phyloP scores from a whole-genome alignment of 1,140 invertebrate genomes.

The Drosophila takahashii region DNA sequence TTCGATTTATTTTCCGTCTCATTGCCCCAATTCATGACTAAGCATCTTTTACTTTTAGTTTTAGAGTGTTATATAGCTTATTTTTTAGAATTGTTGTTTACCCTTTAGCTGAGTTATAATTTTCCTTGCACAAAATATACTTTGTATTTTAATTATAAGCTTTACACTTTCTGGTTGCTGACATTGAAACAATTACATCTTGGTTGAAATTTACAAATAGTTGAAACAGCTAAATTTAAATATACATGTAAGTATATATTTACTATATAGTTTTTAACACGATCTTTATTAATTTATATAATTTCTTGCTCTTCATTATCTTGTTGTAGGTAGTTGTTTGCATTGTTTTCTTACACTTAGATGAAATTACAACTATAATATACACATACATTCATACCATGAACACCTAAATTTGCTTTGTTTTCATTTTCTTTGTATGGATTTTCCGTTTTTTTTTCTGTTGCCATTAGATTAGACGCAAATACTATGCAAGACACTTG shows the following conservation, averaged over 20 bases:
- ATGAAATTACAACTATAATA: constrained; percentile 60
- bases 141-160: constrained; percentile 44
- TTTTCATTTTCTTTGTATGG: constrained; percentile 36
- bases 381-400: constrained; percentile 61
- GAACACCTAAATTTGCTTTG: constrained; percentile 69
- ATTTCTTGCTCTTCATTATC: constrained; percentile 53
- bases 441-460: constrained; percentile 44
- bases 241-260: constrained; percentile 53
- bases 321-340: constrained; percentile 78
- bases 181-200: constrained; percentile 64
- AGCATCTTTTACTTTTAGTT: constrained; percentile 40
- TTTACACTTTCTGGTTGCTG: constrained; percentile 42
- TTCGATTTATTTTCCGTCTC: constrained; percentile 29
- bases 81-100: constrained; percentile 9
- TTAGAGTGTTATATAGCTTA: constrained; percentile 15
- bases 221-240: constrained; percentile 68
- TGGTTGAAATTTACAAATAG: constrained; percentile 70
- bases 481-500: constrained; percentile 76
- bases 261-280: constrained; percentile 53
- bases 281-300: constrained; percentile 56
- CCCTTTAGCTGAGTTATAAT: constrained; percentile 26
- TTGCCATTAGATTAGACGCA: constrained; percentile 59
- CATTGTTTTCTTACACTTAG: constrained; percentile 72
- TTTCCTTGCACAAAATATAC: constrained; percentile 46
- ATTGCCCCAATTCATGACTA: constrained; percentile 55